These are phyloP conservation scores for Procambarus clarkii DNA, from an alignment of 1,140 invertebrate genomes.

Conservation along the genomic window DNA sequence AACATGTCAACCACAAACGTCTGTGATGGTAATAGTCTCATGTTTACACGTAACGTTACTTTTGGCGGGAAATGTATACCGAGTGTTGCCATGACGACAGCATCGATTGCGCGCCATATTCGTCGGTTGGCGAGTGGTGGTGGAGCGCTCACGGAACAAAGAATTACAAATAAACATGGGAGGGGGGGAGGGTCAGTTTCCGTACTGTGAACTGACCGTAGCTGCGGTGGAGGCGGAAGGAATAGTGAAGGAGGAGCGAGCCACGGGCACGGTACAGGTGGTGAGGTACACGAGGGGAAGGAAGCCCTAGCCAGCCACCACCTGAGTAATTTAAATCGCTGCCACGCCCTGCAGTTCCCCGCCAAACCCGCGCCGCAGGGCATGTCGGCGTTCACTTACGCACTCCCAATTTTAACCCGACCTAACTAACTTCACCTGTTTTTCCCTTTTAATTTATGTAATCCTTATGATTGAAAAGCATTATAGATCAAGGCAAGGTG, in stretches of 20 bases:
- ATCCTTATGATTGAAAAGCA: no score
- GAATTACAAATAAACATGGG: not conserved
- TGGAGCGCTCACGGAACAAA: conserved; percentile 3
- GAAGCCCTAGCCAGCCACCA: not conserved
- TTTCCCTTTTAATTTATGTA: not conserved
- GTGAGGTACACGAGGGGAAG: not conserved
- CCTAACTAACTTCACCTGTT: not conserved
- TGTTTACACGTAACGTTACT: not conserved
- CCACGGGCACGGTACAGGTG: not conserved
- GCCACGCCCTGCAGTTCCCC: not conserved
- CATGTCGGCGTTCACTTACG: not conserved
- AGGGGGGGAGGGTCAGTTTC: no score
- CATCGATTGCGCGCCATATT: conserved; percentile 54
- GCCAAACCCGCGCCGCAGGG: not conserved
- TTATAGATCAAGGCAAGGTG: no score
- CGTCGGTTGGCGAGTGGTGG: not conserved
- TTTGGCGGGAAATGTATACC: conserved; percentile 59
- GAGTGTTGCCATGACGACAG: conserved; percentile 41
- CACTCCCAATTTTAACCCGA: not conserved
- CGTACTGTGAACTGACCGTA: not conserved
- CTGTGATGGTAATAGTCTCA: not conserved
- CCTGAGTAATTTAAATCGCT: conserved; percentile 16
- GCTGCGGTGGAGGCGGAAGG: not conserved
- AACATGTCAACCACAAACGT: no score
- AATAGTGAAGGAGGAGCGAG: not conserved